Base-by-base conservation (phyloP, 2,888 invertebrate species). In the Sinhomidia bicolor region DNA sequence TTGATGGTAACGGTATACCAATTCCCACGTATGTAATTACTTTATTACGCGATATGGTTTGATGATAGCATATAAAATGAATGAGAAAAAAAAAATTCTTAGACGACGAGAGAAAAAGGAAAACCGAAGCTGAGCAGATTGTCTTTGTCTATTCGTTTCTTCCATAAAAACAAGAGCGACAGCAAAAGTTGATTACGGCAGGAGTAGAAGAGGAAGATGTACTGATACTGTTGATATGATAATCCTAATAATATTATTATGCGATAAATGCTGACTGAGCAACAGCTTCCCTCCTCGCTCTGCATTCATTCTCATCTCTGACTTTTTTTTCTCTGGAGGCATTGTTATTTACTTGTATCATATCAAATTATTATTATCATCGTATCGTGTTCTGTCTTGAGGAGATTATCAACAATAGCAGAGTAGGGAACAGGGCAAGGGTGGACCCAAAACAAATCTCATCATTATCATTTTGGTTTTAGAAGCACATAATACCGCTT, bases 341-440 rank as follows among this genome's bases (percentile, higher is more conserved):
- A 54, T 36, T 29, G 32, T 51, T 54, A 44, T 54, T n/a, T n/a
- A n/a, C n/a, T 51, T 51, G 29, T 36, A 78, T 51, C 78, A 78
- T 54, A 32, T 78, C 26, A 29, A 20, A 26, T 78, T 57, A 78
- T 78, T 36, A 29, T 54, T 20, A 20, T 76, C 4, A 78, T 32
- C 78, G 54, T 54, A 78, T 54, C 26, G 57, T 78, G 29, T 78
- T 36, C 54, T 78, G 54, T 57, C 51, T 76, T 76, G 20, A 78
- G 78, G 78, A 68, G 32, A 68, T 68, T 68, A 68, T 1, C 5
- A 36, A 68, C 4, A 9, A 41, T 7, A 17, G n/a, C 14, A n/a
- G 36, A 20, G 3, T 17, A 1, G 23, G 12, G 23, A 17, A 26
- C 23, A 26, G 10, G 9, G 51, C 51, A 60, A 26, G 78, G 78